A percentile compares a stretch with the other conserved stretches of the same genome.
These are phyloP conservation scores for Pelagia noctiluca DNA, from an alignment of 30 jellyfish, hydroid and myxozoan species.

Conservation along the genomic window DNA sequence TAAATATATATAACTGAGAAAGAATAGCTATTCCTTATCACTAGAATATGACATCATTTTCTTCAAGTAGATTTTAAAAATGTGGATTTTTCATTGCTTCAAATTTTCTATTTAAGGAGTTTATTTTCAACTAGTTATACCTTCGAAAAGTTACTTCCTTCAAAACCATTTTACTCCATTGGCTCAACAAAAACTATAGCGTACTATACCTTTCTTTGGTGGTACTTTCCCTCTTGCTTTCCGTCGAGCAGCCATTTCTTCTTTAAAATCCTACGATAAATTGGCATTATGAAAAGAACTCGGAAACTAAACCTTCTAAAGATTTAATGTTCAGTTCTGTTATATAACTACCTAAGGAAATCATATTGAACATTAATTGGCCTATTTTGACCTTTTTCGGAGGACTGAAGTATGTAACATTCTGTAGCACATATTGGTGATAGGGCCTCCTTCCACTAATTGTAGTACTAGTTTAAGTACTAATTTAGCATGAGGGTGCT, in stretches of 20 bases:
- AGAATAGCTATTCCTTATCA: neutral
- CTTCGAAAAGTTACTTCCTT: too few relatives aligned
- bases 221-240: constrained; percentile 90
- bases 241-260: constrained; percentile 86
- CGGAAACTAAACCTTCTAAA: neutral
- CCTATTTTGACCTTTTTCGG: neutral
- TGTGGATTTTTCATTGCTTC: neutral
- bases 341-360: neutral
- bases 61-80: neutral
- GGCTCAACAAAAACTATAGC: too few relatives aligned
- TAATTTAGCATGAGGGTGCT: too few relatives aligned
- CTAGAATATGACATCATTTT: neutral
- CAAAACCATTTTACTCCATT: too few relatives aligned
- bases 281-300: neutral
- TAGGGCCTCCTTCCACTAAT: too few relatives aligned
- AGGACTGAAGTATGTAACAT: neutral
- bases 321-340: neutral
- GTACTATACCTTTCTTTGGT: constrained; percentile 95
- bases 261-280: constrained; percentile 75
- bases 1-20: too few relatives aligned
- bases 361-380: neutral
- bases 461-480: too few relatives aligned
- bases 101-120: too few relatives aligned
- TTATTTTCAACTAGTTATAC: too few relatives aligned
- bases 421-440: neutral